Conservation (phyloP, 2,888 invertebrate species). For the Linyphia triangularis region DNA sequence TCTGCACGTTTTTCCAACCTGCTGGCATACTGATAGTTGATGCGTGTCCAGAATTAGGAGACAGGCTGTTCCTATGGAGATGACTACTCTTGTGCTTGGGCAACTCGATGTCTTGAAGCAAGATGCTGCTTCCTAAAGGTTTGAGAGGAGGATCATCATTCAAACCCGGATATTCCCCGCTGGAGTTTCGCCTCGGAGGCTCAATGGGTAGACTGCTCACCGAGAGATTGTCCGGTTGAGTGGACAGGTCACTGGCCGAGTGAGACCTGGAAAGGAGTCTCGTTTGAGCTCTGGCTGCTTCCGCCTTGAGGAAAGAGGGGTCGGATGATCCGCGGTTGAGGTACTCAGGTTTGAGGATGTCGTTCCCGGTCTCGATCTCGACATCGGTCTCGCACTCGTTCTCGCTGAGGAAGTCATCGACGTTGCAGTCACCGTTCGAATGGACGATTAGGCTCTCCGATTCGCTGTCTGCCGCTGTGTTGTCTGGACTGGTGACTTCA, state of each 20-base stretch:
- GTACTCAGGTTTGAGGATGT: conserved; percentile 14
- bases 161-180: conserved; percentile 49
- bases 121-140: conserved; percentile 5
- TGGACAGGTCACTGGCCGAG: conserved; percentile 56
- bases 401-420: conserved; percentile 58
- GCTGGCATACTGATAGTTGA: conserved; percentile 23
- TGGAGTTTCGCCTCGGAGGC: conserved; percentile 66
- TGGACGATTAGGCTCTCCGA: conserved; percentile 56
- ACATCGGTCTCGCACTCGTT: conserved; percentile 56
- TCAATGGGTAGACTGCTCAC: conserved; percentile 19
- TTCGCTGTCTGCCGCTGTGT: conserved; percentile 42
- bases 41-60: conserved; percentile 38
- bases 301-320: neutral
- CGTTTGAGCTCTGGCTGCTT: conserved; percentile 47
- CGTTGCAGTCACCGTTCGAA: conserved; percentile 36
- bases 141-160: neutral
- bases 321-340: conserved; percentile 8
- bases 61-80: conserved; percentile 23
- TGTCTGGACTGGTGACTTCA: conserved; percentile 22
- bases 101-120: conserved; percentile 53
- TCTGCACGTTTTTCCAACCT: conserved; percentile 5
- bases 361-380: conserved; percentile 36
- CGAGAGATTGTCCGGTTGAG: conserved; percentile 22
- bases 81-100: conserved; percentile 34
- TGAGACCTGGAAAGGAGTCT: conserved; percentile 64